Base-by-base conservation (phyloP, 2,797 vertebrate species). In the Cetoscarus ocellatus region DNA sequence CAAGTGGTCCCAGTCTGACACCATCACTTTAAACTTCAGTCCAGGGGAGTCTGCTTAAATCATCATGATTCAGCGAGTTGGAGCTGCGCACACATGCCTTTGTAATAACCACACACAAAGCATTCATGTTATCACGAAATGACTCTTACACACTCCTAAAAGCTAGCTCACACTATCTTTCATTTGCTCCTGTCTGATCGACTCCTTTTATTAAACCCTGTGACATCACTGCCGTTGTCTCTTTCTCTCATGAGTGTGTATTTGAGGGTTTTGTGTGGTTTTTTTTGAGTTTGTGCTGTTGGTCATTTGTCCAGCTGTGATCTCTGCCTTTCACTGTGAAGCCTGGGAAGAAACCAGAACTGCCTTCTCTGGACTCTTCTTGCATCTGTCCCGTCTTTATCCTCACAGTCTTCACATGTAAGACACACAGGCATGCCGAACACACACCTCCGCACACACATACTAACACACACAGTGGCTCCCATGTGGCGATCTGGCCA, bases 401-500 rank as follows among this genome's bases (percentile, higher is more conserved):
- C 9, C n/a, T 10, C 10, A 39, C 36, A 15, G 3, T 44, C 18
- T 42, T 38, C 11, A 59, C 47, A 49, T 17, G 36, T 53, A 58
- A 35, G 42, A 68, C 48, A 40, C 47, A 38, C 38, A 15, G 49
- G 4, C 64, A 61, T 4, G 17, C 53, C 49, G 17, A 54, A 38
- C 10, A 70, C 67, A 68, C 59, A 59, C 53, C 55, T 48, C 15
- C 51, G 27, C 51, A 35, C 51, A 76, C n/a, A n/a, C n/a, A n/a
- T n/a, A n/a, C n/a, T n/a, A n/a, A n/a, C n/a, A n/a, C n/a, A n/a
- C 51, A 69, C 56, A 77, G 52, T 40, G 53, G 76, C 60, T 70
- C 70, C 78, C 87, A 87, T 86, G 80, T 85, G 78, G 83, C 13
- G 53, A 58, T 79, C 64, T 89, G 84, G 83, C 71, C 74, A 49